Percentiles rank a stretch among this genome's conserved stretches.
These are phyloP conservation scores for Tichodroma muraria DNA, from an alignment of 2,113 vertebrate species.

Conservation along the genomic window DNA sequence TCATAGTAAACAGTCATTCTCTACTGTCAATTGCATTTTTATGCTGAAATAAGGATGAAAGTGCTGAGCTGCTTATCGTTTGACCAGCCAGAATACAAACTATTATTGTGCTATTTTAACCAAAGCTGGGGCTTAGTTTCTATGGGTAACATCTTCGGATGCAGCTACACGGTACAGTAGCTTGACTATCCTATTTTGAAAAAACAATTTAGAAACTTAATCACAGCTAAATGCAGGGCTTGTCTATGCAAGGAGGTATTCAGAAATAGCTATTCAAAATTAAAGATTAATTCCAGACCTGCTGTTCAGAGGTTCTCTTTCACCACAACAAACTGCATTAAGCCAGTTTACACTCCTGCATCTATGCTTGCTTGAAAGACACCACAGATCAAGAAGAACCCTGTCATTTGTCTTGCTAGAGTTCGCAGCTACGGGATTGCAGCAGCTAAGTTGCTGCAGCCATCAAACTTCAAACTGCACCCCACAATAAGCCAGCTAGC, in stretches of 20 bases:
- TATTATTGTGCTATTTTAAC: slow-evolving; percentile 26
- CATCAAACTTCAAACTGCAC: background rate
- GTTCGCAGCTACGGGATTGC: background rate
- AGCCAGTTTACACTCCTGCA: background rate
- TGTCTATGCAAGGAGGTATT: background rate
- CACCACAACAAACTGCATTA: background rate
- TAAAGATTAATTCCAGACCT: background rate
- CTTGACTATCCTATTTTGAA: slow-evolving; percentile 3
- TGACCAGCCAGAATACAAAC: slow-evolving; percentile 26
- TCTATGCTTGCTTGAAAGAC: background rate
- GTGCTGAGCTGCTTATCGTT: slow-evolving; percentile 5
- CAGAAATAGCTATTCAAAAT: background rate
- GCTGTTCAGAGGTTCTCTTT: background rate
- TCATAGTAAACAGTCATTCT: slow-evolving; percentile 35
- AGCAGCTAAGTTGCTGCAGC: background rate
- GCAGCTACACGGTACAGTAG: background rate
- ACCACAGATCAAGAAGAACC: background rate
- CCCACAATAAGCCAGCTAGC: background rate
- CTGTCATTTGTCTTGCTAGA: background rate
- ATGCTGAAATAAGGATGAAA: slow-evolving; percentile 35
- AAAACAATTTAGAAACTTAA: slow-evolving; percentile 33
- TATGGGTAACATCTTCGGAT: slow-evolving; percentile 11
- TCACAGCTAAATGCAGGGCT: background rate
- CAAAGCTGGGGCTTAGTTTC: slow-evolving; percentile 30
- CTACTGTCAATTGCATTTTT: slow-evolving; percentile 24